phyloP scores from a whole-genome alignment of 2,888 invertebrate species.

The Priocnemis perturbator region DNA sequence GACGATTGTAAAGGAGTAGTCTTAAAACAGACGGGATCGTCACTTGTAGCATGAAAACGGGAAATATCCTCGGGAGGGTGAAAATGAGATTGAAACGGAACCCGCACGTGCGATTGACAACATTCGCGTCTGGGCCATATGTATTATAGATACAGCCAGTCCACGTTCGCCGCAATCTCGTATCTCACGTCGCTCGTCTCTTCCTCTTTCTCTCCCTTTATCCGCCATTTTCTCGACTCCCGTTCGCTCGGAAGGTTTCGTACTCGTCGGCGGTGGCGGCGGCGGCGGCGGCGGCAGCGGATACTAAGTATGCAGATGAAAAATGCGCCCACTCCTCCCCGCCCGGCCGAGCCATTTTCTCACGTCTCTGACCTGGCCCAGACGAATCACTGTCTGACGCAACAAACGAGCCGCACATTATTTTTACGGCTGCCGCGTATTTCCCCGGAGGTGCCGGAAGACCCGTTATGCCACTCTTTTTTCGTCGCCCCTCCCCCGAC shows the following conservation, averaged over 20 bases:
- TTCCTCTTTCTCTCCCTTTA: background rate
- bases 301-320: conserved; percentile 63
- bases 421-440: conserved; percentile 58
- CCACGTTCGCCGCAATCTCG: background rate
- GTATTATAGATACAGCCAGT: conserved; percentile 1
- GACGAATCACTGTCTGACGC: conserved; percentile 68
- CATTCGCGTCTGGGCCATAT: too few species aligned
- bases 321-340: conserved; percentile 53
- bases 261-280: conserved; percentile 21
- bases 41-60: background rate
- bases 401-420: conserved; percentile 66
- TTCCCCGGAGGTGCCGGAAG: conserved; percentile 49
- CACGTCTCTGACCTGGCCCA: conserved; percentile 54
- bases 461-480: conserved; percentile 34
- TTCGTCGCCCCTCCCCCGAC: conserved; percentile 10
- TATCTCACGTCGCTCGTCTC: background rate
- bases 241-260: conserved; percentile 20
- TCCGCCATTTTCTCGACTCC: background rate
- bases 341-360: conserved; percentile 57
- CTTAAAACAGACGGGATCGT: too few species aligned
- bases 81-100: too few species aligned
- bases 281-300: conserved; percentile 25
- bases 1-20: too few species aligned
- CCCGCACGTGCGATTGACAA: too few species aligned
- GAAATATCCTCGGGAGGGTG: too few species aligned